Conservation (phyloP, 1,140 invertebrate genomes). For the Coptotermes formosanus region DNA sequence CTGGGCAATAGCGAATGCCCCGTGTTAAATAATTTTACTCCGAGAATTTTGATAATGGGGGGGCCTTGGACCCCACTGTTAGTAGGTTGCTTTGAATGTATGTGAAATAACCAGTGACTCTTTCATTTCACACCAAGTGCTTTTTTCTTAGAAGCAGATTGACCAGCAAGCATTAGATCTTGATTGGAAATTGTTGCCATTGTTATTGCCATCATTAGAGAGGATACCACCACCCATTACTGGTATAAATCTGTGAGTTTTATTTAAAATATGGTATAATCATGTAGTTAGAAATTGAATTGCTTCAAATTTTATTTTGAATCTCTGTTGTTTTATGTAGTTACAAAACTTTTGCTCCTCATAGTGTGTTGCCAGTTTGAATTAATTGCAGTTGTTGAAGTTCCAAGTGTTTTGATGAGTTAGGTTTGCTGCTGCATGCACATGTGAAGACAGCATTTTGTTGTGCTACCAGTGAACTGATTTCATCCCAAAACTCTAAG, state of each 20-base stretch:
- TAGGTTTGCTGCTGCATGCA: not conserved
- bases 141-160: constrained; percentile 17
- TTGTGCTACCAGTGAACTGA: not conserved
- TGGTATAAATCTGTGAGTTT: not conserved
- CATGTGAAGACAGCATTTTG: not conserved
- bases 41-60: not conserved
- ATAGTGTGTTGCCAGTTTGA: not conserved
- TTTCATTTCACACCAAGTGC: constrained; percentile 5
- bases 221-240: not conserved
- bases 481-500: not conserved
- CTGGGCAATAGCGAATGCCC: not conserved
- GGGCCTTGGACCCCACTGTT: not conserved
- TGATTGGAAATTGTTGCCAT: not conserved
- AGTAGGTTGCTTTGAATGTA: not conserved
- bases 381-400: no score
- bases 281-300: not conserved
- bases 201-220: not conserved
- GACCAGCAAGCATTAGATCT: not conserved
- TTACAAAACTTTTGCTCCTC: not conserved
- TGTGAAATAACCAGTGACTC: not conserved
- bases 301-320: not conserved
- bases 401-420: not conserved
- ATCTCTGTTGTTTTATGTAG: not conserved
- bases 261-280: not conserved
- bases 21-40: constrained; percentile 9